Evolutionary conservation across 2,113 vertebrate species (phyloP).

Genomic region (Garra rufa): DNA sequence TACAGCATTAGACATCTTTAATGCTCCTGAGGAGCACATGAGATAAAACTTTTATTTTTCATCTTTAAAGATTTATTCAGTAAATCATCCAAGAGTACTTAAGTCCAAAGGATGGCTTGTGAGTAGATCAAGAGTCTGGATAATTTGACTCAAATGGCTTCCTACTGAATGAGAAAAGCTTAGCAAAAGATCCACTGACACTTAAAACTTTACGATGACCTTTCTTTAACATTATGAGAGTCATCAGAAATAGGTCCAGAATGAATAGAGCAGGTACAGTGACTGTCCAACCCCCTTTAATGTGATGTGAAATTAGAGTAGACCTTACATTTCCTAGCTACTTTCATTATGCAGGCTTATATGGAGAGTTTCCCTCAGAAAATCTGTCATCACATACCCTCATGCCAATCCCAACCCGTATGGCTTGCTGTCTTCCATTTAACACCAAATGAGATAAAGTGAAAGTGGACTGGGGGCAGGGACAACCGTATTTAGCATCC

Average conservation of each 20-base stretch:
- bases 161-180: constrained; percentile 28
- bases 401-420: not conserved
- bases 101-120: not conserved
- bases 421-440: not conserved
- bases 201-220: not conserved
- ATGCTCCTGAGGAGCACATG: constrained; percentile 4
- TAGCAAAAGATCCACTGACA: not conserved
- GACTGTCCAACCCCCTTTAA: not conserved
- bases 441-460: not conserved
- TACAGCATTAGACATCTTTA: constrained; percentile 31
- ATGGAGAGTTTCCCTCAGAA: not conserved
- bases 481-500: not conserved
- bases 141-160: not conserved
- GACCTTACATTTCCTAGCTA: not conserved
- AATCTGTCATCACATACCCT: not conserved
- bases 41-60: not conserved
- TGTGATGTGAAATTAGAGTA: not conserved
- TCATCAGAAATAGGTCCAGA: not conserved
- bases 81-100: not conserved
- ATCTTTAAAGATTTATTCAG: not conserved
- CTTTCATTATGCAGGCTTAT: not conserved
- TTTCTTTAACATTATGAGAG: not conserved
- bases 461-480: not conserved
- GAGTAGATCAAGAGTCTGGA: not conserved
- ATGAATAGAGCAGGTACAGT: not conserved